These are phyloP conservation scores for Xestia c-nigrum DNA, from an alignment of 2,888 invertebrate species.

Conservation along the genomic window DNA sequence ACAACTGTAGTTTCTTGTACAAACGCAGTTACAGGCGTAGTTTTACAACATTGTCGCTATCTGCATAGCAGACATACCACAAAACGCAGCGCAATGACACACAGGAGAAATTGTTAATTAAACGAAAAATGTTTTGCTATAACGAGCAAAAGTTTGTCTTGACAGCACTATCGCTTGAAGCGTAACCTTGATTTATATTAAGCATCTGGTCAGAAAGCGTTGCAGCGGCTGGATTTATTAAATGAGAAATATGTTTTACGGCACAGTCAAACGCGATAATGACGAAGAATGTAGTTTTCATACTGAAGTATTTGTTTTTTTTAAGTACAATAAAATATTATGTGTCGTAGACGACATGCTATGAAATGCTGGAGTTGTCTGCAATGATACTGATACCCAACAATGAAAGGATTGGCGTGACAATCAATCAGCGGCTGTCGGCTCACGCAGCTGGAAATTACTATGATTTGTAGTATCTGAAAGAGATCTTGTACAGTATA, in stretches of 20 bases:
- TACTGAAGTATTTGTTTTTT: conserved; percentile 59
- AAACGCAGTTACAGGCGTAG: background rate
- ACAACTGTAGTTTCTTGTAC: background rate
- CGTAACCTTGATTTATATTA: conserved; percentile 75
- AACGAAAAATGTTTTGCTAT: conserved; percentile 63
- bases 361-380: conserved; percentile 38
- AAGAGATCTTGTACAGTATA: conserved; percentile 22
- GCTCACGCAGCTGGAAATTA: conserved; percentile 36
- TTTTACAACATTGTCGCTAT: conserved; percentile 21
- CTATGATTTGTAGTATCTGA: conserved; percentile 16
- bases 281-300: conserved; percentile 59
- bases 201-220: conserved; percentile 81
- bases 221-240: conserved; percentile 70
- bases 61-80: conserved; percentile 3
- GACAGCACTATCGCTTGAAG: conserved; percentile 58
- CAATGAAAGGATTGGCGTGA: conserved; percentile 48
- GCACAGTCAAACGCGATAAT: conserved; percentile 60
- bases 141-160: conserved; percentile 64
- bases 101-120: conserved; percentile 62
- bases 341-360: conserved; percentile 39
- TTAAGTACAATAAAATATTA: conserved; percentile 51
- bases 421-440: conserved; percentile 47
- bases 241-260: conserved; percentile 70
- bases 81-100: conserved; percentile 35
- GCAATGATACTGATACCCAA: conserved; percentile 34